Percentiles rank a stretch among this genome's conserved stretches.
These are phyloP conservation scores for Lingula anatina DNA, from an alignment of 2,888 invertebrate species.

Conservation along the genomic window DNA sequence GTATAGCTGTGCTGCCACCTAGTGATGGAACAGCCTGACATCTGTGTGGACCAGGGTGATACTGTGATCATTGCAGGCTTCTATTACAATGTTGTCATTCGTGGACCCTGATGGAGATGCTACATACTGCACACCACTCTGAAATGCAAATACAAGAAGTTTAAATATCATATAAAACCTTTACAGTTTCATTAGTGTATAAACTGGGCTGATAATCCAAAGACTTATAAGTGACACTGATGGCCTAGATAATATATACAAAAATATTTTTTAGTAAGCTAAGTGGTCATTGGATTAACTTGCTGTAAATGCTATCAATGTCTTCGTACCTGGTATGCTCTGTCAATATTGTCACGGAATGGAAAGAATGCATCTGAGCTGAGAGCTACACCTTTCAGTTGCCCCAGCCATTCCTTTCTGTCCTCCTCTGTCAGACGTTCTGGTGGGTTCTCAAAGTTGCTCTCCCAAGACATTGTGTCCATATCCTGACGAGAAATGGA, in stretches of 20 bases:
- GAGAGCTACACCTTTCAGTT: slow-evolving; percentile 66
- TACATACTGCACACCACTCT: slow-evolving; percentile 92
- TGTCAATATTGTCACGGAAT: slow-evolving; percentile 93
- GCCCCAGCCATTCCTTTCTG: slow-evolving; percentile 54
- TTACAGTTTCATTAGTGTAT: too few species aligned
- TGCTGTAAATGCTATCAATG: too few species aligned
- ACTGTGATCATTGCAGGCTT: slow-evolving; percentile 86
- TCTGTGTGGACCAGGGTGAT: slow-evolving; percentile 85
- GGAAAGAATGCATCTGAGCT: slow-evolving; percentile 99
- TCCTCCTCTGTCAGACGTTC: slow-evolving; percentile 63
- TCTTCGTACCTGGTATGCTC: slow-evolving; percentile 87
- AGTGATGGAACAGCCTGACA: slow-evolving; percentile 91
- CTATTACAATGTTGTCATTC: slow-evolving; percentile 82
- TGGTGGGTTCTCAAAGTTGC: slow-evolving; percentile 71
- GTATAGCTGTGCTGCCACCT: too few species aligned
- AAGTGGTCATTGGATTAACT: too few species aligned
- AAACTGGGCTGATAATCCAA: too few species aligned
- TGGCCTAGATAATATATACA: too few species aligned
- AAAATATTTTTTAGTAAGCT: too few species aligned
- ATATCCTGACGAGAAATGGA: too few species aligned
- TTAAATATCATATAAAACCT: too few species aligned
- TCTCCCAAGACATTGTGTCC: slow-evolving; percentile 69
- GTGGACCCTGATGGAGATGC: slow-evolving; percentile 91
- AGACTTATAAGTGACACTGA: too few species aligned
- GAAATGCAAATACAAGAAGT: slow-evolving; percentile 49